Evolutionary conservation across 2,888 invertebrate species (phyloP).

Genomic region (Eudemis profundana): DNA sequence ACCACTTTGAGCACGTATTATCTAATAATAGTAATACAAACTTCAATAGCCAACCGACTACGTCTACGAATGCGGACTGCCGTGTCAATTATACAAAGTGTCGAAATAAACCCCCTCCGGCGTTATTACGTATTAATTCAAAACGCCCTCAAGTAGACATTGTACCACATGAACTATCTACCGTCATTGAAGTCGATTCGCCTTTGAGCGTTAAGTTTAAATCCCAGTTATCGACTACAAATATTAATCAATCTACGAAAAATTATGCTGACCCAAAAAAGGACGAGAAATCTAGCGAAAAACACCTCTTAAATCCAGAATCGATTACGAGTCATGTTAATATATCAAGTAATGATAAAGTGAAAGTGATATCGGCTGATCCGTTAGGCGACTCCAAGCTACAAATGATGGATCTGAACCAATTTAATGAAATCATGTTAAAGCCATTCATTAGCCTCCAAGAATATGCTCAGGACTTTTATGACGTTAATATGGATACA

Average conservation of each 20-base stretch:
- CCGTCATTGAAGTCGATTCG: constrained; percentile 89
- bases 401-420: constrained; percentile 77
- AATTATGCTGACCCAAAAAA: constrained; percentile 19
- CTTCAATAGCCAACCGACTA: not conserved
- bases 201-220: constrained; percentile 84
- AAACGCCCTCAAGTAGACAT: constrained; percentile 66
- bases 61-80: constrained; percentile 14
- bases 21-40: constrained; percentile 9
- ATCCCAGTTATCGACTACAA: constrained; percentile 59
- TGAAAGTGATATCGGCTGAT: constrained; percentile 55
- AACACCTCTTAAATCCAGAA: constrained; percentile 57
- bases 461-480: constrained; percentile 80
- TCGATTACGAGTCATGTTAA: constrained; percentile 58
- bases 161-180: constrained; percentile 87
- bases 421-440: constrained; percentile 79
- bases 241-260: not conserved
- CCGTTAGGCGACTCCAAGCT: constrained; percentile 70
- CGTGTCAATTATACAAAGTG: constrained; percentile 49
- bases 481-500: constrained; percentile 73
- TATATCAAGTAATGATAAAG: constrained; percentile 45
- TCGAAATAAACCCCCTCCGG: constrained; percentile 75
- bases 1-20: not conserved
- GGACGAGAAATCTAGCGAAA: constrained; percentile 41
- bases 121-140: constrained; percentile 69
- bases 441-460: constrained; percentile 78